Evolutionary conservation across 2,113 vertebrate species (phyloP), one percentile per base, ranked within the genome.

Genomic region (Pteruthius melanotis): DNA sequence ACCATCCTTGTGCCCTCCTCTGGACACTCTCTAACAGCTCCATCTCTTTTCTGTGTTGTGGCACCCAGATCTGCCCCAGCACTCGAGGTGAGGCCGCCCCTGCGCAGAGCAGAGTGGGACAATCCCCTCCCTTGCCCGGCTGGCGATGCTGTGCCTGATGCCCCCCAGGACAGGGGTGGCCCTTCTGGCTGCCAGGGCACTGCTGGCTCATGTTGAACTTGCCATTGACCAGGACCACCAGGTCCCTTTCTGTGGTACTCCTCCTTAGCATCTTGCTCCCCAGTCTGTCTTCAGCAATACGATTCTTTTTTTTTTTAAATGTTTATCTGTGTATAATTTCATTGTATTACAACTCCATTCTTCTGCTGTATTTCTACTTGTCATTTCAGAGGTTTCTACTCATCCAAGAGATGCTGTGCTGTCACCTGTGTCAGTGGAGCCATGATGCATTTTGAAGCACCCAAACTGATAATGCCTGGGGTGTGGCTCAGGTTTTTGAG

Each of bases 81-180:
- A 4, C 20, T 28, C 0, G 1, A 82, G 13, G 1, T 39, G 45
- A 89, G 45, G 15, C 33, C 0, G 5, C 13, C 2, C 23, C 28
- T 68, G 26, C 0, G 3, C 45, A 63, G 40, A 72, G 31, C 35
- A 71, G 17, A 49, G 17, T 0, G 0, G 42, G 13, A 74, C 13
- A 74, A n/a, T 66, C 15, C 18, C 21, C 21, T 64, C 28, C 37
- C 22, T 45, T 28, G 7, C 24, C 13, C 0, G 0, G 28, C 19
- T 66, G 57, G 9, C 0, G 0, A 30, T 59, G 45, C 28, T 66
- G 23, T 1, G 0, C 19, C 33, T 74, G 44, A 26, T 52, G 37
- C 1, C 1, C 19, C 3, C 8, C 13, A 20, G 52, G 10, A 39
- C 13, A 39, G 0, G 0, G 1, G 0, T 31, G 23, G 0, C 15